Evolutionary conservation across 53 echinoderm and acorn worm genomes (phyloP).

Genomic region (Astropecten irregularis): DNA sequence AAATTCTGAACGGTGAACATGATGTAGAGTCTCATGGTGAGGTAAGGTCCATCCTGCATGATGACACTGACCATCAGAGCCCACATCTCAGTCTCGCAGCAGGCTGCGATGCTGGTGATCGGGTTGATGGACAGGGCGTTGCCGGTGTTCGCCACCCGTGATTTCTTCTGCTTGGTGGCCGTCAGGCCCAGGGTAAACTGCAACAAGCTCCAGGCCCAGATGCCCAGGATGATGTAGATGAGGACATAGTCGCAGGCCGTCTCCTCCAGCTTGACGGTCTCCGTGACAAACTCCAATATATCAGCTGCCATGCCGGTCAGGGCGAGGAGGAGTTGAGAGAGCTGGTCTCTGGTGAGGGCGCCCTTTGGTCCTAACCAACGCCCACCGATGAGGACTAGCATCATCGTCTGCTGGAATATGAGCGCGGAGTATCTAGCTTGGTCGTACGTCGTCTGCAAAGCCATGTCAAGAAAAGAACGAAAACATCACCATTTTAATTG

Average conservation of each 20-base stretch:
- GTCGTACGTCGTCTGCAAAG: conserved; percentile 29
- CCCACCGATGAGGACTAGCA: conserved; percentile 71
- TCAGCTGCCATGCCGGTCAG: conserved; percentile 82
- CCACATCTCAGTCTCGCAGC: conserved; percentile 87
- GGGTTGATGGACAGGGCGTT: conserved; percentile 3
- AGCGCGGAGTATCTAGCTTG: conserved; percentile 26
- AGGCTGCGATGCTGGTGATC: conserved; percentile 48
- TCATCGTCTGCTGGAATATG: conserved; percentile 75
- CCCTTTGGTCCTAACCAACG: conserved; percentile 84
- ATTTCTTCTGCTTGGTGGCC: conserved; percentile 61
- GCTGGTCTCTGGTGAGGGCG: conserved; percentile 71
- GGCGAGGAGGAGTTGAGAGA: conserved; percentile 72
- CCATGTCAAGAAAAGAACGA: no score
- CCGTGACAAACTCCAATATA: conserved; percentile 82
- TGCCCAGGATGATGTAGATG: conserved; percentile 51
- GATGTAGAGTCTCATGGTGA: conserved; percentile 70
- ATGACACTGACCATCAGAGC: conserved; percentile 75
- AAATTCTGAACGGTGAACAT: conserved; percentile 60
- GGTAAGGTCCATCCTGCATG: conserved; percentile 85
- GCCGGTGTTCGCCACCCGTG: conserved; percentile 26
- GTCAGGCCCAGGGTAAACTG: conserved; percentile 75
- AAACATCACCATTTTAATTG: no score
- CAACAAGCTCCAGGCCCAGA: conserved; percentile 78
- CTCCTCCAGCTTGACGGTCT: conserved; percentile 64
- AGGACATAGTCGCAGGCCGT: conserved; percentile 60